Evolutionary conservation across 2,797 vertebrate species (phyloP).

Genomic region (Mus caroli): DNA sequence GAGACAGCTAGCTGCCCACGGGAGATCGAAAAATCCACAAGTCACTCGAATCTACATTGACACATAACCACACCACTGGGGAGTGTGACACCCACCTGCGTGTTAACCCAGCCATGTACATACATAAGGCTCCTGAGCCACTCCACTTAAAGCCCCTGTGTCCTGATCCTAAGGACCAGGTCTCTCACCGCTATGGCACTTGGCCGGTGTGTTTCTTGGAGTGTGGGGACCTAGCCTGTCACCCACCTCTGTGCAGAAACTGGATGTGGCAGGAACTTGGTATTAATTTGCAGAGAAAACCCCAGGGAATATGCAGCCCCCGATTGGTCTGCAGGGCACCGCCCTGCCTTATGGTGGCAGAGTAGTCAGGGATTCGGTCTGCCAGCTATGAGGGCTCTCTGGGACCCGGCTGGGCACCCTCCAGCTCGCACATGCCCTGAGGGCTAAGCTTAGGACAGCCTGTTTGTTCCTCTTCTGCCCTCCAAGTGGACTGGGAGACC

Average conservation of each 20-base stretch:
- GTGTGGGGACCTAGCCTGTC: neutral
- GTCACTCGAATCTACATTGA: accelerated
- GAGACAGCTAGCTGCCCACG: accelerated
- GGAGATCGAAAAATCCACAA: accelerated
- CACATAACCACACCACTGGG: neutral
- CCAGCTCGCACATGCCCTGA: neutral
- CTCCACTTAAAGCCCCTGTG: neutral
- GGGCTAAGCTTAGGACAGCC: accelerated
- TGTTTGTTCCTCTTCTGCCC: neutral
- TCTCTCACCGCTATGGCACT: neutral
- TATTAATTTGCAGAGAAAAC: neutral
- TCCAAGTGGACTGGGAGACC: neutral
- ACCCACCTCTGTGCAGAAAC: neutral
- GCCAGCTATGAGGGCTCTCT: neutral
- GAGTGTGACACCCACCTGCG: neutral
- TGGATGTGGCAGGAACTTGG: neutral
- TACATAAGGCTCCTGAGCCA: no score
- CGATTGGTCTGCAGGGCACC: neutral
- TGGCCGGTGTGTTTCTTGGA: neutral
- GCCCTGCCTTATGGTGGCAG: neutral
- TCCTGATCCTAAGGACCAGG: neutral
- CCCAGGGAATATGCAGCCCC: neutral
- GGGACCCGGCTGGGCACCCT: neutral
- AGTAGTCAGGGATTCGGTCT: accelerated
- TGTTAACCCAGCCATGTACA: neutral